Percentiles rank a stretch among this genome's conserved stretches.
Conservation (phyloP, 1,140 invertebrate genomes). For the Acromyrmex echinatior region DNA sequence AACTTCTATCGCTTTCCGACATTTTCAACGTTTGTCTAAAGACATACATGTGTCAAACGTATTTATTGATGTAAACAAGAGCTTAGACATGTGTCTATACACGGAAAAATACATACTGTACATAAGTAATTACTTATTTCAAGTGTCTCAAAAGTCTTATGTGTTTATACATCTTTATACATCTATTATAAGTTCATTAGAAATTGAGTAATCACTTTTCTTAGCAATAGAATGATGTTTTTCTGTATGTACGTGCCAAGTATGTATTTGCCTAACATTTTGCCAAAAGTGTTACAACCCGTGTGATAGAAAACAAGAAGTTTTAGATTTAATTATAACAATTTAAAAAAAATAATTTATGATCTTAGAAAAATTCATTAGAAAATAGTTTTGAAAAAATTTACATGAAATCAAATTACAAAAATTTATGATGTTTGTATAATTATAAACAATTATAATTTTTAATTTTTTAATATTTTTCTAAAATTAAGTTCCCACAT, state of each 20-base stretch:
- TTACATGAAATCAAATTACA: not conserved
- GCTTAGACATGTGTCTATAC: not conserved
- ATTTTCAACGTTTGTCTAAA: not conserved
- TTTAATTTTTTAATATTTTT: conserved; percentile 6
- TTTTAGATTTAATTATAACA: not conserved
- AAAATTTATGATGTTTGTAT: not conserved
- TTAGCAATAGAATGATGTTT: too few relatives aligned
- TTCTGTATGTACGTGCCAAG: not conserved
- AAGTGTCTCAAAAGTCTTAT: too few relatives aligned
- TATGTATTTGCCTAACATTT: conserved; percentile 4
- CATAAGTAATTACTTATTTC: too few relatives aligned
- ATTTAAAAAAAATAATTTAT: not conserved
- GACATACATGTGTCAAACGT: not conserved
- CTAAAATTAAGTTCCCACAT: not conserved
- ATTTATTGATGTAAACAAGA: not conserved
- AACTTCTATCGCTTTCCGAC: not conserved
- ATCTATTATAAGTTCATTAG: too few relatives aligned
- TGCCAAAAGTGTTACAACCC: not conserved
- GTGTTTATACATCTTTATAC: too few relatives aligned
- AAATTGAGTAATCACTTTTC: too few relatives aligned
- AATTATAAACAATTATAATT: not conserved
- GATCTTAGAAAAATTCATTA: not conserved
- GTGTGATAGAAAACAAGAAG: not conserved
- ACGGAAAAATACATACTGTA: too few relatives aligned
- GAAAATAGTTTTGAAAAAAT: not conserved